Percentiles rank a stretch among this genome's conserved stretches.
phyloP scores from a whole-genome alignment of 2,888 invertebrate species.

The Empis stercorea region DNA sequence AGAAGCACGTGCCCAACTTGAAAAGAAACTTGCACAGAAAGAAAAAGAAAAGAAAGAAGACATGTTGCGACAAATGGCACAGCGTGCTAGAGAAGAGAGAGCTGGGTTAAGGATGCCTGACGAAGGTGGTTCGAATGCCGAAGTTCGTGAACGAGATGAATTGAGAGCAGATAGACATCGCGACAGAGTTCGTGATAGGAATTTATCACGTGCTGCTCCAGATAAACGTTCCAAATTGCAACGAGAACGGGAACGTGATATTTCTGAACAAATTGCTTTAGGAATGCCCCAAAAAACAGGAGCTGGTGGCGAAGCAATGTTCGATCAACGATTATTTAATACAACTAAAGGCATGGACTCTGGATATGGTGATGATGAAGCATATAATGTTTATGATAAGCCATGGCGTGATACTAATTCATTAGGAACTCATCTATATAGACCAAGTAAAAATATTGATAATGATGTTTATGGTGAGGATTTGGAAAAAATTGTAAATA shows the following conservation, averaged over 20 bases:
- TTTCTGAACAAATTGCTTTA: conserved; percentile 96
- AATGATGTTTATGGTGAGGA: conserved; percentile 87
- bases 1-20: conserved; percentile 88
- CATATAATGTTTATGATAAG: conserved; percentile 95
- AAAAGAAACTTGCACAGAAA: conserved; percentile 91
- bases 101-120: conserved; percentile 52
- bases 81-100: conserved; percentile 88
- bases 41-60: conserved; percentile 98
- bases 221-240: conserved; percentile 85
- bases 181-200: conserved; percentile 84
- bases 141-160: conserved; percentile 70
- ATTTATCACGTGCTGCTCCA: conserved; percentile 84
- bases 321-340: conserved; percentile 93
- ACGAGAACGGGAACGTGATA: conserved; percentile 86
- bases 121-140: conserved; percentile 35
- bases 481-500: conserved; percentile 75
- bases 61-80: conserved; percentile 80
- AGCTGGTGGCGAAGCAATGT: conserved; percentile 65
- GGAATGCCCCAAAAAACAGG: conserved; percentile 78
- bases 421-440: conserved; percentile 78
- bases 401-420: conserved; percentile 89
- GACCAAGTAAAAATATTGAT: conserved; percentile 78
- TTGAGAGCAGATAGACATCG: conserved; percentile 80
- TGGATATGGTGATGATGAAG: conserved; percentile 89
- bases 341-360: conserved; percentile 86